Base-by-base conservation (phyloP, 2,888 invertebrate genomes). In the Coelinius sp. region DNA sequence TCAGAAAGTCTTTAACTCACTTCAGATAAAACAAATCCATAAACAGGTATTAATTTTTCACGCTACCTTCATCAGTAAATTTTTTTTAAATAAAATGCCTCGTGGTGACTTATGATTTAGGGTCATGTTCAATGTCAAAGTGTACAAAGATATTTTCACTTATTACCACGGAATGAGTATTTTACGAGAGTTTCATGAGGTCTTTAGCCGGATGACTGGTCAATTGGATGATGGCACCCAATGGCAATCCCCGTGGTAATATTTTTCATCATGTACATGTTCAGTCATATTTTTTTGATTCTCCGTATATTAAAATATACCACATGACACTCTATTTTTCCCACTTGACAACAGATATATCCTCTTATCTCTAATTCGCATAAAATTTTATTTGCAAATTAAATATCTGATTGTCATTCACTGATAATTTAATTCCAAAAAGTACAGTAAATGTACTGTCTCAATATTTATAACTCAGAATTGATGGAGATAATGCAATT, bases 171-270 rank as follows among this genome's bases (percentile, higher is more conserved):
- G 35, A 59, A 59, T 59, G 31, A 59, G 10, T 35, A 12, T 31
- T 59, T 59, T 59, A 59, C 35, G 59, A 59, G 59, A 41, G 63
- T 70, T 70, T 70, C 56, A 70, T 65, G 38, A 64, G 69, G 63
- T 70, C 69, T 38, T 59, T 64, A 41, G 46, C 25, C 44, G 44
- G 22, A 66, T 65, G 46, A 66, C 25, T 62, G 24, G 52, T 68
- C 71, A 68, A 67, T 67, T 68, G 67, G 12, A 71, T 62, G 71
- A 71, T 68, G 52, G 63, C 66, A 71, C 44, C n/a, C 59, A 35
- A 66, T 66, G 12, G n/a, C n/a, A n/a, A n/a, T n/a, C n/a, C n/a
- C 27, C 25, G 12, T 14, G 14, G 14, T 0, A 27, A 14, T 56
- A 14, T 56, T 56, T 56, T 56, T 56, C 14, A 53, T 53, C 22